Evolutionary conservation across 2,797 vertebrate genomes (phyloP), one percentile per base, ranked within the genome.

Genomic region (Coregonus ussuriensis): DNA sequence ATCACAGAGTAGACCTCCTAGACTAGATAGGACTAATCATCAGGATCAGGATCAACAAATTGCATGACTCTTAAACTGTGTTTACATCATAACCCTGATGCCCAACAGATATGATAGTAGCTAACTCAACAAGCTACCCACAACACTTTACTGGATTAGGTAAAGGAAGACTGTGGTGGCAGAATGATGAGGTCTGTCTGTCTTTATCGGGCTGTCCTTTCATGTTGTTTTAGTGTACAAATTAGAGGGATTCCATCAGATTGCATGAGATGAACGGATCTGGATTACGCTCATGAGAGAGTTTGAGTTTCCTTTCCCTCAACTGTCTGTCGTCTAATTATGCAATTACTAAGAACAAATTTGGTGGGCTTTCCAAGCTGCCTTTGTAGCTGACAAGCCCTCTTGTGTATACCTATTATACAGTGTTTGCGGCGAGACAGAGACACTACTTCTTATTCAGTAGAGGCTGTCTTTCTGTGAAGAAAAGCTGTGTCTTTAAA

Each of bases 401-500:
- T 6, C 31, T 33, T 63, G 59, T 25, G n/a, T 25, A 63, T 25
- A 29, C 6, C 21, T 25, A 63, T 21, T 25, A 67, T 67, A 67
- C 25, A 25, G 25, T 25, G 25, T 35, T 68, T 37, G 66, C 6
- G 13, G 66, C 0, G 62, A 62, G 54, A 74, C 89, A 87, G 87
- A 91, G 86, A 82, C 85, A 82, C 89, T 92, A 89, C 74, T 83
- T 81, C 81, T 86, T 84, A 86, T 86, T 77, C 63, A 81, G 79
- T 88, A 88, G 83, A 77, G 82, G 66, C 33, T 37, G 75, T 31
- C 72, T 5, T 16, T 47, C 41, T 47, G 9, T 47, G 7, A 1
- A 0, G 9, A 47, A 47, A 47, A 47, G 9, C 41, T 21, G 68
- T 47, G 67, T 79, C 86, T 84, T 83, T 91, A 93, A 90, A 89